Conservation (phyloP, 2,113 vertebrate genomes). For the Polyodon spathula region DNA sequence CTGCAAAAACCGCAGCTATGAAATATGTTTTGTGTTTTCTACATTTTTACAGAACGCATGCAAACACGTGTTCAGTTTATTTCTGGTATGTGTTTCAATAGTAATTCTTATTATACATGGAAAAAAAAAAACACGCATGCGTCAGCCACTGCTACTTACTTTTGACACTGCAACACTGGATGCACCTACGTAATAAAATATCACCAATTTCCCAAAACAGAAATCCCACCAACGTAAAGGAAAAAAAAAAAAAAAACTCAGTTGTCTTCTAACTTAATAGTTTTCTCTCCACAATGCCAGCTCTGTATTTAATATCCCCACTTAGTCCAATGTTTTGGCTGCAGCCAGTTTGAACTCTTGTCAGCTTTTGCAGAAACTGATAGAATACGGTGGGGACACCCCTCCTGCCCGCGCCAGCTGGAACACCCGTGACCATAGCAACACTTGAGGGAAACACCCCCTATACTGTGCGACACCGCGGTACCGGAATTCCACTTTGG, state of each 20-base stretch:
- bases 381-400: slow-evolving; percentile 24
- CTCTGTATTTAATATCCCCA: slow-evolving; percentile 2
- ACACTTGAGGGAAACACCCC: slow-evolving; percentile 16
- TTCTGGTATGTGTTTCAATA: no score
- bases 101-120: no score
- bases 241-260: background rate
- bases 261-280: background rate
- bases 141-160: no score
- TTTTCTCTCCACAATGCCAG: background rate
- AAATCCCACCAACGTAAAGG: no score
- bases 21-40: no score
- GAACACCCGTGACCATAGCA: slow-evolving; percentile 20
- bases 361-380: slow-evolving; percentile 22
- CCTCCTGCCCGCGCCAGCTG: slow-evolving; percentile 17
- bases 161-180: no score
- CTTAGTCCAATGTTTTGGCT: slow-evolving; percentile 7
- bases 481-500: background rate
- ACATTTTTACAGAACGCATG: no score
- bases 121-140: no score
- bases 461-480: slow-evolving; percentile 11
- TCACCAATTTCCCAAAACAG: no score
- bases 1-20: no score
- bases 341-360: slow-evolving; percentile 4
- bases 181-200: no score
- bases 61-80: no score